A percentile compares a stretch with the other conserved stretches of the same genome.
Evolutionary conservation across 2,113 vertebrate genomes (phyloP).

Genomic region (Asarcornis scutulata): DNA sequence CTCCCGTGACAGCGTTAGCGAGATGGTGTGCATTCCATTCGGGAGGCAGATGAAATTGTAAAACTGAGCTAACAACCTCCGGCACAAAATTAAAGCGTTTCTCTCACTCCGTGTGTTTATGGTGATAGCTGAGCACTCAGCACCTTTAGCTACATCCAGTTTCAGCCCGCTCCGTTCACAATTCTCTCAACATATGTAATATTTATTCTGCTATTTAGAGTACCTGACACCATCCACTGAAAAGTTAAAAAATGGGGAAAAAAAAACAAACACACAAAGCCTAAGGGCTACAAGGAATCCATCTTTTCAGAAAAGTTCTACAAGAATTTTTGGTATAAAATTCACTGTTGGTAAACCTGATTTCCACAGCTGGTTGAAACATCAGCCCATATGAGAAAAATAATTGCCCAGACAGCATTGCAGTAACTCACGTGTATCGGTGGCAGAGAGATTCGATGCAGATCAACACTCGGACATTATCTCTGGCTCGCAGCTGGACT

Average conservation of each 20-base stretch:
- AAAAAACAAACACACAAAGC: background rate
- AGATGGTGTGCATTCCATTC: background rate
- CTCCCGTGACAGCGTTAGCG: background rate
- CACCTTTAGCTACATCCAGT: background rate
- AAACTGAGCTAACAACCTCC: background rate
- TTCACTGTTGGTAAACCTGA: background rate
- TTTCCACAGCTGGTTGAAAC: background rate
- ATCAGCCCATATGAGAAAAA: background rate
- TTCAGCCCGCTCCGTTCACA: background rate
- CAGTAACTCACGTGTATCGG: constrained; percentile 85
- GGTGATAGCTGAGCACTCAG: background rate
- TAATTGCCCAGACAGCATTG: background rate
- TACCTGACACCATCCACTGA: background rate
- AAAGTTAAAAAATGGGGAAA: background rate
- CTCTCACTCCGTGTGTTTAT: background rate
- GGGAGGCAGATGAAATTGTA: background rate
- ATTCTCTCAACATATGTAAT: background rate
- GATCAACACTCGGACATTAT: constrained; percentile 88
- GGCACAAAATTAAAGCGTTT: background rate
- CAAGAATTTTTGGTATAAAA: background rate
- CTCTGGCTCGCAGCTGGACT: constrained; percentile 84
- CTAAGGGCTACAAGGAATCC: background rate
- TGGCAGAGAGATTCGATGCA: constrained; percentile 96
- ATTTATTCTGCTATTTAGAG: background rate
- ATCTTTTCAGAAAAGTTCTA: background rate